These are phyloP conservation scores for Meleagris gallopavo DNA, from an alignment of 2,113 vertebrate species.

Conservation along the genomic window DNA sequence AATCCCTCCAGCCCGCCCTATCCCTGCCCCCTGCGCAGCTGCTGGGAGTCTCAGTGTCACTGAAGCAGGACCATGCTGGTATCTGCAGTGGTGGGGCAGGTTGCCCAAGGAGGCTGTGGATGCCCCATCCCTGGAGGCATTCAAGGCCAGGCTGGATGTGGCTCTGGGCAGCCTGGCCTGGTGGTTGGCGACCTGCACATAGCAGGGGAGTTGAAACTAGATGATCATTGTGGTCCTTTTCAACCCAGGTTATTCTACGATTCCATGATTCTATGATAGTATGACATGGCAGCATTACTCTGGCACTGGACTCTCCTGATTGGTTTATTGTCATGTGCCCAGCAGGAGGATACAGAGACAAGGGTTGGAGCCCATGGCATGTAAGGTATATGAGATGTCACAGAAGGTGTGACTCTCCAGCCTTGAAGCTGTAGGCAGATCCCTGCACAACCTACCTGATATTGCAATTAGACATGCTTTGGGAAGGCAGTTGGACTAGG, in stretches of 20 bases:
- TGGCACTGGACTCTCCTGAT: too few species aligned
- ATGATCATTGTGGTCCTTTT: too few species aligned
- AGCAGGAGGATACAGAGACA: neutral
- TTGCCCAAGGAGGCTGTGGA: too few species aligned
- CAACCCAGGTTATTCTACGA: too few species aligned
- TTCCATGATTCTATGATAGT: too few species aligned
- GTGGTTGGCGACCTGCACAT: too few species aligned
- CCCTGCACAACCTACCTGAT: neutral
- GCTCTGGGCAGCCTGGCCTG: too few species aligned
- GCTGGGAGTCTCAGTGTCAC: neutral
- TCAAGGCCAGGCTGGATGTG: too few species aligned
- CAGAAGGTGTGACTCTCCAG: neutral
- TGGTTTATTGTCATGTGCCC: neutral
- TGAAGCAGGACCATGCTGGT: neutral
- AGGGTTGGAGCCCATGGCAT: neutral
- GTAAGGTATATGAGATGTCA: neutral
- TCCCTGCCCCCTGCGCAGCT: neutral
- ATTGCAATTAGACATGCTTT: neutral
- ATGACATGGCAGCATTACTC: too few species aligned
- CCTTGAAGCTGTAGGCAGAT: neutral
- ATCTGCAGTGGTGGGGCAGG: neutral
- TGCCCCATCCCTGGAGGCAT: too few species aligned
- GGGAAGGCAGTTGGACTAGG: neutral
- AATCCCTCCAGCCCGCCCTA: rapidly evolving
- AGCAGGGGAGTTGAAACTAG: too few species aligned